A percentile compares a stretch with the other conserved stretches of the same genome.
These are phyloP conservation scores for Daphoenositta chrysoptera DNA, from an alignment of 2,113 vertebrate species.

Conservation along the genomic window DNA sequence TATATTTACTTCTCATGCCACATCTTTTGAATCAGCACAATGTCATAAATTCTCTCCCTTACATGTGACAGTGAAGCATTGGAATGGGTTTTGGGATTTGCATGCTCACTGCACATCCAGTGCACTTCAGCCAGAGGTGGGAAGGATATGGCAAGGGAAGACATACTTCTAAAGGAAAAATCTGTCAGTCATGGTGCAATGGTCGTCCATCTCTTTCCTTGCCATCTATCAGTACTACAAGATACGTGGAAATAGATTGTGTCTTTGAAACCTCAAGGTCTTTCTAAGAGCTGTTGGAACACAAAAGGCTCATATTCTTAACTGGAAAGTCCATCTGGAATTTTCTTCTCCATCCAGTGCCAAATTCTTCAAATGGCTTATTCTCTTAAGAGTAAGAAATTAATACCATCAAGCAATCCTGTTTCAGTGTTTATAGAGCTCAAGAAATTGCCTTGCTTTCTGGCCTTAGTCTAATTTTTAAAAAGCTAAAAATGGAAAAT, in stretches of 20 bases:
- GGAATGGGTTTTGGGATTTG: conserved; percentile 39
- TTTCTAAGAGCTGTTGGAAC: conserved; percentile 2
- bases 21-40: conserved; percentile 50
- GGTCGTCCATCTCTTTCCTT: conserved; percentile 2
- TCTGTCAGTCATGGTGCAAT: conserved; percentile 23
- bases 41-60: conserved; percentile 27
- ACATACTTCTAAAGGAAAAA: conserved; percentile 16
- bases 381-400: not conserved
- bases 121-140: not conserved
- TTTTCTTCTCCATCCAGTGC: not conserved
- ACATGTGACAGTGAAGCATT: conserved; percentile 49
- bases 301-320: not conserved
- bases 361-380: not conserved
- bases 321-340: not conserved
- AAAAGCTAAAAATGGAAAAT: not conserved
- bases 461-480: not conserved
- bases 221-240: not conserved
- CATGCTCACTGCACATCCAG: conserved; percentile 21
- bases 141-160: not conserved
- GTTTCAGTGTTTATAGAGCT: not conserved
- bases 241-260: conserved; percentile 1
- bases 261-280: conserved; percentile 57
- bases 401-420: not conserved
- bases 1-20: conserved; percentile 31
- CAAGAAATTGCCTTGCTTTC: not conserved